phyloP scores from a whole-genome alignment of 2,888 invertebrate genomes.

The Hirtodrosophila duncani region DNA sequence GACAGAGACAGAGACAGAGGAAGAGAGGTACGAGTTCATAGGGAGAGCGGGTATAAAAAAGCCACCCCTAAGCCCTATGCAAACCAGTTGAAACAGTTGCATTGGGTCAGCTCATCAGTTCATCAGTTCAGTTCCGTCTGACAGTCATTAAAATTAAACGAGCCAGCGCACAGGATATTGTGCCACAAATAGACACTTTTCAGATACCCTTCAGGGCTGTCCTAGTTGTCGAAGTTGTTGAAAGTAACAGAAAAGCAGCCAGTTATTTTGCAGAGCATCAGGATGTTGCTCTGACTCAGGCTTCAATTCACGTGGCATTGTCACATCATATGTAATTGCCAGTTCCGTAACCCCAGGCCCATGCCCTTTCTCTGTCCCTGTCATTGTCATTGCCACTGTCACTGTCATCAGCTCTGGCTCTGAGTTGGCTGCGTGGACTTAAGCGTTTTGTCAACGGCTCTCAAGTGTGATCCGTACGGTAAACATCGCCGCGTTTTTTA shows the following conservation, averaged over 20 bases:
- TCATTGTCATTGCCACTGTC: slow-evolving; percentile 24
- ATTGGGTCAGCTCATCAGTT: slow-evolving; percentile 35
- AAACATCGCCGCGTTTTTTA: slow-evolving; percentile 61
- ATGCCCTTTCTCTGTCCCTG: slow-evolving; percentile 1
- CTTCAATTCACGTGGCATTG: slow-evolving; percentile 51
- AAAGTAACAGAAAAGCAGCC: no score
- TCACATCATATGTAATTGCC: slow-evolving; percentile 50
- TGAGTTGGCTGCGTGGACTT: slow-evolving; percentile 40
- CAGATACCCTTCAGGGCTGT: not conserved
- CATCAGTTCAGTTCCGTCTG: slow-evolving; percentile 14
- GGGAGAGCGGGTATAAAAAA: not conserved
- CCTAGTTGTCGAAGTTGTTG: not conserved
- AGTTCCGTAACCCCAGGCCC: slow-evolving; percentile 15
- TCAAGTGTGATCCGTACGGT: slow-evolving; percentile 69
- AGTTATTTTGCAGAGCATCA: slow-evolving; percentile 30
- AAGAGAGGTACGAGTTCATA: not conserved
- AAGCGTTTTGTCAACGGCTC: slow-evolving; percentile 57
- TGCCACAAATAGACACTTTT: not conserved
- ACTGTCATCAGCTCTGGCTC: slow-evolving; percentile 1
- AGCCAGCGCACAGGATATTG: slow-evolving; percentile 55
- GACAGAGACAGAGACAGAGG: slow-evolving; percentile 1
- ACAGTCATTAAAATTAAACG: slow-evolving; percentile 74
- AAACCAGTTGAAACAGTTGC: slow-evolving; percentile 64
- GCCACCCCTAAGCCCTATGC: slow-evolving; percentile 43
- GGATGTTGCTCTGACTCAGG: slow-evolving; percentile 26